Base-by-base conservation (phyloP, 1,140 invertebrate genomes). In the Cotesia vestalis region DNA sequence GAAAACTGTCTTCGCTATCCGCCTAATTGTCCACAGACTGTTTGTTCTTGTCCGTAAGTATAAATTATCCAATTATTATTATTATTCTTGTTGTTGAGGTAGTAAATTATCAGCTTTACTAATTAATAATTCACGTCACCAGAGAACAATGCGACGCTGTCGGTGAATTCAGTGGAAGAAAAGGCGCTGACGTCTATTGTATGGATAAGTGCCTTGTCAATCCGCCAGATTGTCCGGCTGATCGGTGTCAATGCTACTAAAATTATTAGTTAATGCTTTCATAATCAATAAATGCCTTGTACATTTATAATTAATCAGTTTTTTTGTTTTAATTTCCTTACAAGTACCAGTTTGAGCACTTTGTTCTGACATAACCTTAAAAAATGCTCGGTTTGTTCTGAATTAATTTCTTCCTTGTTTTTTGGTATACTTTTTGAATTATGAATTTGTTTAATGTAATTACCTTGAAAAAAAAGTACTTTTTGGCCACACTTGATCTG, bases 1-100 rank as follows among this genome's bases (percentile, higher is more conserved):
- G 90, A 86, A 14, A 96, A 95, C 84, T 96, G 95, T 75, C 85
- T 96, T 61, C 90, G 92, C 46, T 95, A 95, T 83, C 94, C 94
- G 14, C 94, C 94, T 1, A 93, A 94, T 81, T 96, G 95, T 83
- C 94, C 94, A 0, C 83, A 89, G 20, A 83, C 87, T 6, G 86
- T 93, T 8, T 96, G 94, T 74, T 84, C 89, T 59, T 96, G 94
- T 79, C 93, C 94, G 94, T 95, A 89, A 93, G 94, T 71, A 35
- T 70, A 40, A 20, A 73, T 64, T 57, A 38, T 67, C 36, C 61
- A 63, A 69, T 70, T 27, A 66, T 27, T 27, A 27, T 27, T 27
- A 27, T 27, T 27, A 27, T 20, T 20, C 20, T 27, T 27, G 27
- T 27, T 2, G 27, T 27, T 27, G 3, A 27, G 27, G 3, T 3